Base-by-base conservation (phyloP, 2,113 vertebrate genomes). In the Scortum barcoo region DNA sequence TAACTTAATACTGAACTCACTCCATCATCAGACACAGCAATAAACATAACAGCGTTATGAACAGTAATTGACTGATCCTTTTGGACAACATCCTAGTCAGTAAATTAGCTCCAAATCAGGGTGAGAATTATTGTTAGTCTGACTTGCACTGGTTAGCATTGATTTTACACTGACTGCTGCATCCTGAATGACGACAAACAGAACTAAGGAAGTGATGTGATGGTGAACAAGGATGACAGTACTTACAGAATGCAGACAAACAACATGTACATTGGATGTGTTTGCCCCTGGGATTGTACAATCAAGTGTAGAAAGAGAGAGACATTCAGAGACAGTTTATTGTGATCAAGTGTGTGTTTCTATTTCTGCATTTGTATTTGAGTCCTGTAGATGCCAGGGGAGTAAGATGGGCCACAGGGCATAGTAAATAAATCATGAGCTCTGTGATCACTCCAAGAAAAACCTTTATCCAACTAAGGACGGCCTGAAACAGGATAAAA, bases 381-480 rank as follows among this genome's bases (percentile, higher is more conserved):
- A 69, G 62, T 48, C 58, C 75, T 62, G 70, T 33, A 72, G 60
- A 33, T 83, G 73, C 76, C 83, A 50, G 28, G 24, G 53, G 83
- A 84, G 86, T 92, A 88, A 86, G 87, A 65, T 11, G 48, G 63
- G 48, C 88, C 72, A 72, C 87, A 85, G 88, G 87, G 87, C 67
- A 26, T 68, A 11, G 74, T 93, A 89, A 93, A 91, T 94, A 90
- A 92, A 93, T 88, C 87, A 92, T 87, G 83, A 92, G 74, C 68
- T 86, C 30, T 86, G 42, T 50, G 72, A 71, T 81, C 26, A 26
- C 66, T 86, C 71, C 65, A 72, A 90, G 78, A 84, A 62, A 71
- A 93, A 84, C 86, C 89, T 85, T 87, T 88, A 83, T 82, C 67
- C 81, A 53, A 66, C 62, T 44, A 57, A 36, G 57, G 44, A 86